Conservation (phyloP, 2,888 invertebrate genomes). For the Drosophila paranaensis region DNA sequence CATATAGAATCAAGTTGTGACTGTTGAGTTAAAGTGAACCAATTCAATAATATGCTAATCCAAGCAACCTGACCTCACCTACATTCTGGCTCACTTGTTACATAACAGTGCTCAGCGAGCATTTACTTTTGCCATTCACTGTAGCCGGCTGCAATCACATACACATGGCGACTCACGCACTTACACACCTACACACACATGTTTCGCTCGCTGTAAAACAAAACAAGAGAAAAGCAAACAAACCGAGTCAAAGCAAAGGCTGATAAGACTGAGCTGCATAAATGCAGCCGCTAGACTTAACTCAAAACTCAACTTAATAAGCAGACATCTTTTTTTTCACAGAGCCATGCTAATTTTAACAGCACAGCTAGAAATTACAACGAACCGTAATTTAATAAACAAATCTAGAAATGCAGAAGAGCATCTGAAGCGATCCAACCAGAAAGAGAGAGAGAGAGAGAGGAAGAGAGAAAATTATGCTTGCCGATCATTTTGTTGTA, state of each 20-base stretch:
- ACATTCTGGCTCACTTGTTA: conserved; percentile 37
- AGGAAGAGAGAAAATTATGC: conserved; percentile 12
- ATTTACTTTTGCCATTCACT: conserved; percentile 45
- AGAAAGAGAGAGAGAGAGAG: conserved; percentile 15
- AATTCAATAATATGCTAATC: conserved; percentile 18
- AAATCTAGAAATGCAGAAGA: conserved; percentile 32
- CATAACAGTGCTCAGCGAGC: conserved; percentile 48
- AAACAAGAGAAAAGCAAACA: conserved; percentile 60
- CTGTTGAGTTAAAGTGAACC: not conserved
- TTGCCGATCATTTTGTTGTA: conserved; percentile 9
- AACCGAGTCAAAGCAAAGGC: conserved; percentile 13
- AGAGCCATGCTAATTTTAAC: conserved; percentile 59
- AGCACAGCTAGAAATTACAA: conserved; percentile 47
- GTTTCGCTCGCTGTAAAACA: conserved; percentile 41
- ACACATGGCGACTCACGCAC: conserved; percentile 1
- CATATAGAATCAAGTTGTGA: not conserved
- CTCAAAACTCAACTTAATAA: conserved; percentile 23
- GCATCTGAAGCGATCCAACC: not conserved
- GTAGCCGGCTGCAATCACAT: conserved; percentile 33
- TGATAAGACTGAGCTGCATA: conserved; percentile 52
- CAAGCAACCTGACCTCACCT: conserved; percentile 33
- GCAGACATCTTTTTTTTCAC: conserved; percentile 35
- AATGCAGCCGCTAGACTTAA: conserved; percentile 14
- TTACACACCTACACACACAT: conserved; percentile 3
- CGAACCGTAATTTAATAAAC: conserved; percentile 35